These are phyloP conservation scores for Eospalax fontanierii DNA, from an alignment of 2,797 vertebrate genomes.

Conservation along the genomic window DNA sequence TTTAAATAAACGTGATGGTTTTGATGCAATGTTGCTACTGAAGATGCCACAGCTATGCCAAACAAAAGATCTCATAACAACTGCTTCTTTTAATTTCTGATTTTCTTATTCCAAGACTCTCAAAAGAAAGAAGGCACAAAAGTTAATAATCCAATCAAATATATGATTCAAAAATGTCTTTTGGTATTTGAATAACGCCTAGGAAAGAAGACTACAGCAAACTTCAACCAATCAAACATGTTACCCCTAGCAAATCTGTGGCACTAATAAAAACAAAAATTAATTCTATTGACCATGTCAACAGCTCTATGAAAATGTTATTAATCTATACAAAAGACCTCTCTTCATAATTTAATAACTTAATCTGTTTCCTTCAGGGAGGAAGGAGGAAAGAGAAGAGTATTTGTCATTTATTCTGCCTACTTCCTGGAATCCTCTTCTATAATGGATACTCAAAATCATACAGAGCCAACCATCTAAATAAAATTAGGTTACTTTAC, in stretches of 20 bases:
- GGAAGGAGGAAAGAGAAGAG: slow-evolving; percentile 8
- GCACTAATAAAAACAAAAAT: background rate
- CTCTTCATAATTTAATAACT: background rate
- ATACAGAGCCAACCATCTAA: background rate
- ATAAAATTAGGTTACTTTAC: background rate
- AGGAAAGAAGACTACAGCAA: background rate
- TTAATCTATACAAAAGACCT: background rate
- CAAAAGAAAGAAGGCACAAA: background rate
- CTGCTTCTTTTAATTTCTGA: background rate
- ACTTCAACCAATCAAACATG: background rate
- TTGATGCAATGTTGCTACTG: background rate
- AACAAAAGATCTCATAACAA: slow-evolving; percentile 29
- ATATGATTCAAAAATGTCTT: background rate
- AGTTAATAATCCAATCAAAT: background rate
- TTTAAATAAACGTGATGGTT: slow-evolving; percentile 33
- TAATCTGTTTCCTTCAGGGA: slow-evolving; percentile 8
- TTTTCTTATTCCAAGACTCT: slow-evolving; percentile 13
- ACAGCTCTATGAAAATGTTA: background rate
- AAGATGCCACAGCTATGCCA: slow-evolving; percentile 47
- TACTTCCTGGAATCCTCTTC: slow-evolving; percentile 32
- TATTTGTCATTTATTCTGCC: background rate
- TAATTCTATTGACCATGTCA: background rate
- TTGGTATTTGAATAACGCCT: background rate
- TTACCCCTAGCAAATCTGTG: background rate
- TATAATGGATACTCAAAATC: slow-evolving; percentile 2